Base-by-base conservation (phyloP, 2,113 vertebrate genomes). In the Silurus glanis region DNA sequence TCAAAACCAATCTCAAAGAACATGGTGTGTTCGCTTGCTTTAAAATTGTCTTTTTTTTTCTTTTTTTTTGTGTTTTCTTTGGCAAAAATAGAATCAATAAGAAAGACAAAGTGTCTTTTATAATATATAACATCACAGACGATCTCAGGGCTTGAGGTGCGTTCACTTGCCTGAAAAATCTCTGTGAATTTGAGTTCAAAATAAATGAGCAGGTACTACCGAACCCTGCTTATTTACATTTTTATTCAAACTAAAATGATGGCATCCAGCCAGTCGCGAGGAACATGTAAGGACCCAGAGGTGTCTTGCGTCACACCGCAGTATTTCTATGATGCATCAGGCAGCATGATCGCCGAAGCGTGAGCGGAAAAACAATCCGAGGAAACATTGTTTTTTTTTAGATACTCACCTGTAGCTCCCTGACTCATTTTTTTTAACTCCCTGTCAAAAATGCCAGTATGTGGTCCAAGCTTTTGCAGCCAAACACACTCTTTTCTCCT, bases 391-490 rank as follows among this genome's bases (percentile, higher is more conserved):
- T 28, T 69, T 83, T 83, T 69, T 53, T 59, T 45, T 19, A 85
- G 72, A 75, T 78, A 13, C 49, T 55, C 49, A 83, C n/a, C 55
- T 84, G 78, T 72, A 58, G 69, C 45, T 82, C 51, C 12, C 67
- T 75, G 80, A 55, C 75, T 75, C 81, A 62, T 82, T 82, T 74
- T 37, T 59, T 62, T 78, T 78, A 78, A 51, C 79, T 62, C 59
- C 80, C 85, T 82, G 85, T 86, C 85, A 86, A 67, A 61, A 74
- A 75, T 4, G 25, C 10, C 51, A 45, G 61, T 9, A 21, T 71
- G 74, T 9, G 47, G 64, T 66, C 84, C 25, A 5, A 80, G 51
- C 37, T 55, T 47, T 51, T 51, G 55, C 45, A 75, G 19, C 67
- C 55, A 21, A 80, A 80, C 25, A 80, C 78, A 45, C 56, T 45